These are phyloP conservation scores for Calvadosia cruxmelitensis DNA, from an alignment of 30 jellyfish, hydroid and myxozoan species.

Conservation along the genomic window DNA sequence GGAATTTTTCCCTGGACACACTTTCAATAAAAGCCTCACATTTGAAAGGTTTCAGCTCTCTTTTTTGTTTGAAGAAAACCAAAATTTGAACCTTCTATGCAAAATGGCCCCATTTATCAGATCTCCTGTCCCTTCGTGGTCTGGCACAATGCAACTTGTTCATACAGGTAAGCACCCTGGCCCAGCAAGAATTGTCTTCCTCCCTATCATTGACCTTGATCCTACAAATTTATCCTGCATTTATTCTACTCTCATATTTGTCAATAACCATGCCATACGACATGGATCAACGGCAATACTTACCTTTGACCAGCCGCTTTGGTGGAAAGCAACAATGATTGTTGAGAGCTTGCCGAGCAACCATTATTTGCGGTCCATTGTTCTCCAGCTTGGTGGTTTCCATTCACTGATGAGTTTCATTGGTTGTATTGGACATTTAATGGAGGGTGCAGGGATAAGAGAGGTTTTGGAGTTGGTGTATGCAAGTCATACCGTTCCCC, in stretches of 20 bases:
- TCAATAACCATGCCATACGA: slow-evolving; percentile 25
- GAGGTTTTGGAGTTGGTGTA: slow-evolving; percentile 20
- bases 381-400: slow-evolving; percentile 18
- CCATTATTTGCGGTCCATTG: slow-evolving; percentile 7
- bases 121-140: slow-evolving; percentile 17
- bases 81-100: slow-evolving; percentile 23
- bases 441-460: slow-evolving; percentile 21
- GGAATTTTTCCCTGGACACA: neutral
- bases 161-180: slow-evolving; percentile 31
- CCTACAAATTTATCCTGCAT: slow-evolving; percentile 17
- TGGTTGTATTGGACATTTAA: slow-evolving; percentile 22
- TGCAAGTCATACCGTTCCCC: slow-evolving; percentile 23
- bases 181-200: slow-evolving; percentile 4
- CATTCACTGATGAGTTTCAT: slow-evolving; percentile 26
- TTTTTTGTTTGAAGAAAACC: slow-evolving; percentile 9
- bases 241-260: slow-evolving; percentile 14
- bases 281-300: slow-evolving; percentile 18
- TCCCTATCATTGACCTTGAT: slow-evolving; percentile 28
- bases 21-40: too few relatives aligned
- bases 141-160: slow-evolving; percentile 27
- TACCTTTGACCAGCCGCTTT: slow-evolving; percentile 45
- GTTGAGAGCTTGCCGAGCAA: slow-evolving; percentile 6
- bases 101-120: slow-evolving; percentile 14
- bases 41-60: too few relatives aligned
- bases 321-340: slow-evolving; percentile 55